Percentiles rank a stretch among this genome's conserved stretches.
phyloP scores from a whole-genome alignment of 2,797 vertebrate genomes.

The Sylvia borin region DNA sequence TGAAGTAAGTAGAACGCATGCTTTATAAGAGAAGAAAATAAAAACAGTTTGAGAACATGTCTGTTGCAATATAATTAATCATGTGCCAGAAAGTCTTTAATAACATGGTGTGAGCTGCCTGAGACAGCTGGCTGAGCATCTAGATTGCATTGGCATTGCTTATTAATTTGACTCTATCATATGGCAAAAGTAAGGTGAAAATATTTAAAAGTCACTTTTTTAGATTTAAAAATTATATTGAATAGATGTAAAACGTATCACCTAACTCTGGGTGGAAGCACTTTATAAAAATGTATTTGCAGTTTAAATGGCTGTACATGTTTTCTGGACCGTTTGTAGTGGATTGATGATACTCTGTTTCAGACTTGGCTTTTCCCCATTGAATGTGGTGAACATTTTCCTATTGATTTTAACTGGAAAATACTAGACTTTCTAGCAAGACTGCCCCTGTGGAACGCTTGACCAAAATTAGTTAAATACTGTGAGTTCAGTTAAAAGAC shows the following conservation, averaged over 20 bases:
- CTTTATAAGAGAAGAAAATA: background rate
- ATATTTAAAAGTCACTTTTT: background rate
- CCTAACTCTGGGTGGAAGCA: background rate
- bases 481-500: background rate
- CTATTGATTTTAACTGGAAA: background rate
- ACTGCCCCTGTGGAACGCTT: background rate
- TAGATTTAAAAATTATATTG: background rate
- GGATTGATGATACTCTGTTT: background rate
- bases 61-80: constrained; percentile 11
- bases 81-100: background rate
- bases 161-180: background rate
- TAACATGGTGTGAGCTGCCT: background rate
- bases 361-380: background rate
- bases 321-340: background rate
- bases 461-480: background rate
- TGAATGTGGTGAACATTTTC: background rate
- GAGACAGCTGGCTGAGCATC: background rate
- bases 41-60: constrained; percentile 23
- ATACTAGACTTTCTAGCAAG: background rate
- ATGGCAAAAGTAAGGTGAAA: background rate
- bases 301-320: background rate
- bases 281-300: background rate
- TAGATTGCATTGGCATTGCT: background rate
- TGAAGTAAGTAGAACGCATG: background rate
- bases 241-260: background rate